A percentile compares a stretch with the other conserved stretches of the same genome.
These are phyloP conservation scores for Boloria euphrosyne DNA, from an alignment of 2,888 invertebrate genomes.

Conservation along the genomic window DNA sequence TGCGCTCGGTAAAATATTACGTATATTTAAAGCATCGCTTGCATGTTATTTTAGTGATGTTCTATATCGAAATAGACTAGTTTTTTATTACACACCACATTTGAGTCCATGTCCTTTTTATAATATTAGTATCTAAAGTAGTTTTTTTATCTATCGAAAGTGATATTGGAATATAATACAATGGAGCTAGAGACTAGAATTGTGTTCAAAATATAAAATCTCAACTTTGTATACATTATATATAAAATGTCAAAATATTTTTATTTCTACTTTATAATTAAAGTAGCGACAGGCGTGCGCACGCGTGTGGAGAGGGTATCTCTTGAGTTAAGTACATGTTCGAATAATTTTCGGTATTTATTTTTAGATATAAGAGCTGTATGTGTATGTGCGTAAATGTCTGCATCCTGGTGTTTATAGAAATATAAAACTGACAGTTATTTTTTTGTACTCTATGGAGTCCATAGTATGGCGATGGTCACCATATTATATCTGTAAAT, in stretches of 20 bases:
- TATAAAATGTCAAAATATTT: background rate
- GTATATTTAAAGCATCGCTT: constrained; percentile 55
- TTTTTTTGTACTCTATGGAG: too few relatives aligned
- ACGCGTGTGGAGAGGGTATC: background rate
- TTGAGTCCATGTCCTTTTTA: constrained; percentile 18
- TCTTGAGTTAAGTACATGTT: constrained; percentile 27
- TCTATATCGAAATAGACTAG: constrained; percentile 21
- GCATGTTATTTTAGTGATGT: constrained; percentile 48
- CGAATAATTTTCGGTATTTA: constrained; percentile 63
- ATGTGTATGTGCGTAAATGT: constrained; percentile 51
- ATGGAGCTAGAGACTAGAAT: too few relatives aligned
- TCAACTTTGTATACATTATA: constrained; percentile 12
- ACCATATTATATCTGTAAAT: too few relatives aligned
- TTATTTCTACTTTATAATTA: constrained; percentile 8
- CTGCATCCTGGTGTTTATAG: background rate
- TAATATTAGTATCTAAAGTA: constrained; percentile 2
- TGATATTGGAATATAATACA: background rate
- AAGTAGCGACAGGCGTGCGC: background rate
- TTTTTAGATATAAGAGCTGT: constrained; percentile 62
- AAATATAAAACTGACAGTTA: background rate
- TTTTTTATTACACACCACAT: constrained; percentile 25
- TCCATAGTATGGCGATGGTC: too few relatives aligned
- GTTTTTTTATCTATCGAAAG: constrained; percentile 6
- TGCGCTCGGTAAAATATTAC: constrained; percentile 51
- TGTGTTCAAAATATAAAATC: background rate